phyloP scores from a whole-genome alignment of 1,140 invertebrate genomes.

The Calycopis cecrops region DNA sequence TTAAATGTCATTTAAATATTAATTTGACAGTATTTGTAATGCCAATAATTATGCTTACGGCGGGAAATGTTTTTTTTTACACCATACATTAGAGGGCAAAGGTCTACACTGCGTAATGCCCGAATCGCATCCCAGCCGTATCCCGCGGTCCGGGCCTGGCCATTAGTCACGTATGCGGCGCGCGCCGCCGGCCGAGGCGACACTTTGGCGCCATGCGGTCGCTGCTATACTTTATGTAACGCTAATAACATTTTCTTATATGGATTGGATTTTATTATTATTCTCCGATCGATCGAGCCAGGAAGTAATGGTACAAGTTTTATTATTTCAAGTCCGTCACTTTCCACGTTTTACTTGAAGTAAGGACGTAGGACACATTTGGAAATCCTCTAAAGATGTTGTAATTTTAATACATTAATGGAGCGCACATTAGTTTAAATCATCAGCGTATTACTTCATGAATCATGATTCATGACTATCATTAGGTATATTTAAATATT shows the following conservation, averaged over 20 bases:
- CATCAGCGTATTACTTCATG: too few species aligned
- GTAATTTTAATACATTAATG: too few species aligned
- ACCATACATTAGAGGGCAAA: background rate
- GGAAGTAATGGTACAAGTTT: conserved; percentile 5
- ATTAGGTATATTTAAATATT: too few species aligned
- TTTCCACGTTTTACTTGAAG: background rate
- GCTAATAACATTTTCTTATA: conserved; percentile 41
- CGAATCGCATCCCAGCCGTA: conserved; percentile 5
- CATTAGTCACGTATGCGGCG: conserved; percentile 50
- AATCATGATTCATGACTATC: too few species aligned
- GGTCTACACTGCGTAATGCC: conserved; percentile 1
- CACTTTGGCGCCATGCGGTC: conserved; percentile 37
- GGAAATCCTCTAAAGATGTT: too few species aligned
- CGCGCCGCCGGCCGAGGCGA: conserved; percentile 33
- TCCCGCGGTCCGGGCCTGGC: conserved; percentile 32
- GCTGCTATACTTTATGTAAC: conserved; percentile 28
- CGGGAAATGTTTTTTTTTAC: too few species aligned
- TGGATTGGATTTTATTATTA: conserved; percentile 35
- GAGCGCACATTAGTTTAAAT: too few species aligned
- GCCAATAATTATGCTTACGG: too few species aligned
- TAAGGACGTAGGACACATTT: too few species aligned
- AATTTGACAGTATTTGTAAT: too few species aligned
- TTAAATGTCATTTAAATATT: too few species aligned
- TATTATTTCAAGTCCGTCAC: background rate
- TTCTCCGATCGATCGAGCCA: conserved; percentile 26